Base-by-base conservation (phyloP, 2,888 invertebrate species). In the Limenitis camilla region DNA sequence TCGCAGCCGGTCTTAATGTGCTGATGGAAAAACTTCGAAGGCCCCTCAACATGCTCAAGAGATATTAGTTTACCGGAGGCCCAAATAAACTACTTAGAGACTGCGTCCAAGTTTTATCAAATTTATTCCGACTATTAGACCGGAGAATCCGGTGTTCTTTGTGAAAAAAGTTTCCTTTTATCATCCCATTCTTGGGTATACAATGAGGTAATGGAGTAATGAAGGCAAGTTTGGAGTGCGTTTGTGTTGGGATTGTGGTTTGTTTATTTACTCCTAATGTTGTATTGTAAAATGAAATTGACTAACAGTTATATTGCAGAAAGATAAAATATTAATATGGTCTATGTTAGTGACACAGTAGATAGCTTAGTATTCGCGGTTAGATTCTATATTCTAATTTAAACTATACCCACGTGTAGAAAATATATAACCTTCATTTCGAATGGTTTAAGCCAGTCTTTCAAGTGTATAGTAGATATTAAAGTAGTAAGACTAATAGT, bases 61-160 rank as follows among this genome's bases (percentile, higher is more conserved):
- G 61, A 63, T 63, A 63, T 64, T 62, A 61, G 63, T 62, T 64
- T 57, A 52, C 55, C 45, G 49, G 48, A 55, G 53, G 46, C 59
- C 61, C 64, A 62, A 65, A 68, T 66, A 67, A 71, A 68, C 64
- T 67, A 64, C 61, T 66, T 65, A 53, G 53, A 57, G 58, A 59
- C 51, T 49, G 49, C 53, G 58, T 55, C 46, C 47, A 58, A 66
- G 64, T 72, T 71, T 69, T 65, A 69, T 74, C 69, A 71, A 74
- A 73, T 75, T 72, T 74, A 73, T 74, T 74, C 66, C 59, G 56
- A 65, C 66, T 70, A 69, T 68, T 70, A 69, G 65, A 64, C 58
- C 54, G 60, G 54, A 57, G 62, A 61, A 55, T 54, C 45, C 54
- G 53, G 53, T 59, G 63, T 66, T 72, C 61, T 60, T 53, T 45